phyloP scores from a whole-genome alignment of 2,888 invertebrate species.

The Leptopterna dolabrata region DNA sequence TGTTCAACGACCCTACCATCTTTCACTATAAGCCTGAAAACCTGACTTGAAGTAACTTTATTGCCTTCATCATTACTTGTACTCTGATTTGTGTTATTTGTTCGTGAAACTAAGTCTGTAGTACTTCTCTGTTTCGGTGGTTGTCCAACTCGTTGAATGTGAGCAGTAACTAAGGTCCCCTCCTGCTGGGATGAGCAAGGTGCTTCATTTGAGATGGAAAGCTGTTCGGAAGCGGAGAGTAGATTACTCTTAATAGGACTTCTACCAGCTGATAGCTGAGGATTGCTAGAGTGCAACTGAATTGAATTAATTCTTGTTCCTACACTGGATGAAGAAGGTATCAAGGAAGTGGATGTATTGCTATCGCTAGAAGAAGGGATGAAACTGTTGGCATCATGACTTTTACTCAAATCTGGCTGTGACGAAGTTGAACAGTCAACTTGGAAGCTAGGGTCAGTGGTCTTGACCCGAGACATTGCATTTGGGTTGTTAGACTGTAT shows the following conservation, averaged over 20 bases:
- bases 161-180: constrained; percentile 68
- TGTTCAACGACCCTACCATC: constrained; percentile 58
- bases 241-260: constrained; percentile 1
- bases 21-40: constrained; percentile 57
- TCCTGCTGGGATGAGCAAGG: constrained; percentile 51
- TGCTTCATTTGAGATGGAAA: neutral
- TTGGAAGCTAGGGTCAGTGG: neutral
- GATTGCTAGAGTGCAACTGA: constrained; percentile 27
- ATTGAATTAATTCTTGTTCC: constrained; percentile 20
- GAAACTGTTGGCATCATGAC: constrained; percentile 9
- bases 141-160: constrained; percentile 69
- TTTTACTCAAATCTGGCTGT: constrained; percentile 2
- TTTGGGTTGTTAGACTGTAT: constrained; percentile 13
- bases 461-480: constrained; percentile 21
- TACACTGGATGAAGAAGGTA: neutral
- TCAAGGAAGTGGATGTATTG: neutral
- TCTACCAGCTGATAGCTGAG: constrained; percentile 26
- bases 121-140: constrained; percentile 62
- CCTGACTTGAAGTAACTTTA: constrained; percentile 46
- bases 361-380: neutral
- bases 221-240: neutral
- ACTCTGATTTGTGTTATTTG: constrained; percentile 25
- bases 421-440: constrained; percentile 19
- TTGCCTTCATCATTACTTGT: constrained; percentile 25
- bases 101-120: constrained; percentile 15